Evolutionary conservation across 2,888 invertebrate species (phyloP), one percentile per base, ranked within the genome.

Genomic region (Helobdella robusta): DNA sequence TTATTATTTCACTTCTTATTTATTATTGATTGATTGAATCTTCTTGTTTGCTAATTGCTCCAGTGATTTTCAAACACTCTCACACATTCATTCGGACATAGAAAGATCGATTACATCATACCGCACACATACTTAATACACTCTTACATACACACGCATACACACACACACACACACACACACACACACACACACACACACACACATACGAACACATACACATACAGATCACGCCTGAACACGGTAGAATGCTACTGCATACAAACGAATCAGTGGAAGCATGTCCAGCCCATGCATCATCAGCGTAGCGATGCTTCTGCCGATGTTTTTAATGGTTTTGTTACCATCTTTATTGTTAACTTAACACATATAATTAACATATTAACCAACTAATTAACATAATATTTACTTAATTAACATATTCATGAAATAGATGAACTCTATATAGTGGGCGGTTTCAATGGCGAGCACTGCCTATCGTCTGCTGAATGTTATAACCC

Each of bases 191-290:
- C n/a, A n/a, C n/a, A n/a, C n/a, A n/a, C n/a, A n/a, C n/a, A n/a
- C n/a, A n/a, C n/a, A n/a, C n/a, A n/a, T n/a, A n/a, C n/a, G n/a
- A n/a, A n/a, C n/a, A n/a, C n/a, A n/a, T n/a, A n/a, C n/a, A n/a
- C n/a, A n/a, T n/a, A n/a, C n/a, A n/a, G n/a, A n/a, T 87, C 87
- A 77, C 83, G 92, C 15, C 88, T 90, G 78, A 89, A 87, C 75
- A 88, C 89, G 0, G 91, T 87, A 0, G 93, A 93, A 79, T 84
- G 86, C 66, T 93, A 91, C 80, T 86, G 89, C 78, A 86, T 87
- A 50, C 83, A 83, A 66, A 86, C 86, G 23, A 93, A 93, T 78
- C 91, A 92, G 77, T 81, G 81, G 81, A 85, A 87, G 0, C 81
- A 89, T 70, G 87, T 92, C 23, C 85, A 89, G 0, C 86, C 89